Conservation (phyloP, 1,140 invertebrate genomes). For the Bombus waltoni region DNA sequence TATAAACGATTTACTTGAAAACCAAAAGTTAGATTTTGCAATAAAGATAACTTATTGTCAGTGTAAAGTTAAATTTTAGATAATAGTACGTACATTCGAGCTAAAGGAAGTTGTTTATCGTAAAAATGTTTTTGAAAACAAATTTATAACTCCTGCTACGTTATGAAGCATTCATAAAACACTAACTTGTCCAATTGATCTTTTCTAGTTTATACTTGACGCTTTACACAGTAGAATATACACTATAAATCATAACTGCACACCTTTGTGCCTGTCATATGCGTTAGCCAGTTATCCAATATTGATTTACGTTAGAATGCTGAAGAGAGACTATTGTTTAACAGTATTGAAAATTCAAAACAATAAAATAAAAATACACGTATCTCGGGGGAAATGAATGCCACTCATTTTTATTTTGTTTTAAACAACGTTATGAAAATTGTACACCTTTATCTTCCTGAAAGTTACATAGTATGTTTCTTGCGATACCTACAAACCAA, state of each 20-base stretch:
- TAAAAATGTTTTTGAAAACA: neutral
- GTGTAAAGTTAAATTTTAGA: no score
- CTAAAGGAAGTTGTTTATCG: neutral
- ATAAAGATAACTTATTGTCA: no score
- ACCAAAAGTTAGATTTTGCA: no score
- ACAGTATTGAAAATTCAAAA: neutral
- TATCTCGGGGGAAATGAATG: neutral
- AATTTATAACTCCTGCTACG: neutral
- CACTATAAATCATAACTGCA: slow-evolving; percentile 6
- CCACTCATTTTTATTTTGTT: neutral
- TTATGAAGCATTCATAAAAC: neutral
- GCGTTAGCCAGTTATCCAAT: slow-evolving; percentile 3
- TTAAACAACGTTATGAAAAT: neutral
- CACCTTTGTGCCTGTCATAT: neutral
- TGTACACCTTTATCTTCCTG: no score
- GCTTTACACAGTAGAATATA: neutral
- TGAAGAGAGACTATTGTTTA: slow-evolving; percentile 17
- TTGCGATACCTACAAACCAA: neutral
- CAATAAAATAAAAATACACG: neutral
- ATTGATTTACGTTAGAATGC: slow-evolving; percentile 4
- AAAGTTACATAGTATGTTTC: no score
- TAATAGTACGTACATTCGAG: no score
- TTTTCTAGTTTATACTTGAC: neutral
- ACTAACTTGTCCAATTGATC: neutral
- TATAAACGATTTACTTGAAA: no score